Base-by-base conservation (phyloP, 2,113 vertebrate species). In the Pholis gunnellus region DNA sequence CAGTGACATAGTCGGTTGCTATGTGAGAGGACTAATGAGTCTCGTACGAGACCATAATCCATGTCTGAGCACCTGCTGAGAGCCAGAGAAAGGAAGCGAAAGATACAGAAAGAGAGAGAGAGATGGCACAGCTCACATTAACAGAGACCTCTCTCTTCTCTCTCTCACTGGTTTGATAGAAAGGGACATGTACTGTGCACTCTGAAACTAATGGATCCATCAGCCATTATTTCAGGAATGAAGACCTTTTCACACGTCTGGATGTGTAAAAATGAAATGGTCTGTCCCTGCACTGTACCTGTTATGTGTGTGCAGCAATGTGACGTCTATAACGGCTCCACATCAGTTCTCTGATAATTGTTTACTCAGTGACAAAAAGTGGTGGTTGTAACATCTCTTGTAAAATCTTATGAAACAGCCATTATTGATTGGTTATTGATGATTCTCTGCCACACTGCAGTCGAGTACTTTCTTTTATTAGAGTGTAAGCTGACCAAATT, bases 41-140 rank as follows among this genome's bases (percentile, higher is more conserved):
- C 73, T 85, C 76, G 56, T 77, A 66, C 73, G 71, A 36, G 52
- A 78, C 73, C 34, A 61, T 75, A 79, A 87, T 88, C 68, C 48
- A 77, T 82, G 77, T 82, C 77, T 38, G 83, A 87, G 81, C 68
- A 85, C 85, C 77, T 87, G 78, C 79, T 70, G 75, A 70, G 84
- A 81, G 81, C 56, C 73, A 82, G 77, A 79, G 75, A 85, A 65
- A 75, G 54, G 61, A 74, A 71, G 76, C 17, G 42, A 2, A 66
- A 44, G 54, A 75, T 40, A 69, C 25, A 79, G 48, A 29, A 40
- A 57, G 48, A 48, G 42, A 34, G 34, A 6, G 34, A 59, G 44
- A 38, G 54, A 71, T 56, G 34, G 79, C 48, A 78, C 48, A 34
- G 56, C 72, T 80, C 79, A 50, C 22, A 71, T 66, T 75, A 64